Percentiles rank a stretch among this genome's conserved stretches.
These are phyloP conservation scores for Sphenodon punctatus DNA, from an alignment of 2,797 vertebrate genomes.

Conservation along the genomic window DNA sequence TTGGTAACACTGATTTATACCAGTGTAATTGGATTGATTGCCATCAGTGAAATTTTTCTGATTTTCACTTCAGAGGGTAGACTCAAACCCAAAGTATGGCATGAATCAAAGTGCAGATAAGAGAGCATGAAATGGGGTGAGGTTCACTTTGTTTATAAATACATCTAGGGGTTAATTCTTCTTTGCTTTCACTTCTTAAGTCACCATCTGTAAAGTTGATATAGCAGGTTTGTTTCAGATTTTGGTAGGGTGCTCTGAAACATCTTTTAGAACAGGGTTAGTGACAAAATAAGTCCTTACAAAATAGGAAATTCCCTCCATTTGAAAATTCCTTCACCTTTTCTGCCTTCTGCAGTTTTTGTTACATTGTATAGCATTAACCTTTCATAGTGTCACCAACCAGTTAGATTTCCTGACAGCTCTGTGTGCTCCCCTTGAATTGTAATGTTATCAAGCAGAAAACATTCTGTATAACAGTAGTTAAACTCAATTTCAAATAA, in stretches of 20 bases:
- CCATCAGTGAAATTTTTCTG: not conserved
- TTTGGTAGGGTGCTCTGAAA: not conserved
- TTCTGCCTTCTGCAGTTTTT: not conserved
- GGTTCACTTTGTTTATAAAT: not conserved
- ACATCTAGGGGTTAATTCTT: not conserved
- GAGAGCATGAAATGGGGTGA: not conserved
- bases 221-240: not conserved
- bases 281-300: not conserved
- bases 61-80: constrained; percentile 25
- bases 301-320: rapidly evolving
- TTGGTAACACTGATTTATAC: not conserved
- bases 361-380: not conserved
- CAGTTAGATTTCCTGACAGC: not conserved
- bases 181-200: not conserved
- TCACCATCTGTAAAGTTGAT: not conserved
- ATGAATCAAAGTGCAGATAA: not conserved
- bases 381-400: not conserved
- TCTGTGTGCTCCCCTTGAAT: not conserved
- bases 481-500: rapidly evolving
- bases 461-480: not conserved
- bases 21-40: constrained; percentile 12
- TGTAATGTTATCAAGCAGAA: not conserved
- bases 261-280: not conserved
- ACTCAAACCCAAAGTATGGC: not conserved
- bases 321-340: not conserved